A percentile compares a stretch with the other conserved stretches of the same genome.
These are phyloP conservation scores for Synanthedon andrenaeformis DNA, from an alignment of 2,888 invertebrate species.

Conservation along the genomic window DNA sequence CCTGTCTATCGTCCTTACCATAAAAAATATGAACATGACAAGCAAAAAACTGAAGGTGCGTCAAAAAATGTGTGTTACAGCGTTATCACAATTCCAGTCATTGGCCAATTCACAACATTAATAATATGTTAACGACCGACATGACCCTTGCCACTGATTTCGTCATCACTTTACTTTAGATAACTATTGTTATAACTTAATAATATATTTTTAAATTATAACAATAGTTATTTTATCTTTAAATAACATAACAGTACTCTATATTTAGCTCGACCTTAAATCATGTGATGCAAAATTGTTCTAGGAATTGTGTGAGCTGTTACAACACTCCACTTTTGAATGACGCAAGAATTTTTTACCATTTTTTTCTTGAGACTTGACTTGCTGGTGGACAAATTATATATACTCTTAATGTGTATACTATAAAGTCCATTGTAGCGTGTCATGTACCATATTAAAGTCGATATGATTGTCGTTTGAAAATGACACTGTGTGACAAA, in stretches of 20 bases:
- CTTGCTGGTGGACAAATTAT: too few species aligned
- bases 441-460: neutral
- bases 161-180: too few species aligned
- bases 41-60: too few species aligned
- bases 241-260: neutral
- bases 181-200: too few species aligned
- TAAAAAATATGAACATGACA: too few species aligned
- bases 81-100: too few species aligned
- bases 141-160: too few species aligned
- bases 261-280: neutral
- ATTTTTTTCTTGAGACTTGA: neutral
- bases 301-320: neutral
- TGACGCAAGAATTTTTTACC: neutral
- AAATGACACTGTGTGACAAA: slow-evolving; percentile 12
- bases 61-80: too few species aligned
- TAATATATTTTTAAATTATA: neutral
- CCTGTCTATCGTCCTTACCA: too few species aligned
- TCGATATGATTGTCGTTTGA: neutral
- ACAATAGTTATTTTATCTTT: neutral
- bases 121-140: too few species aligned
- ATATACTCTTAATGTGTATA: neutral
- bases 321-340: neutral
- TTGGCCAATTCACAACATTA: too few species aligned
- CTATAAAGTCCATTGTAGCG: neutral
- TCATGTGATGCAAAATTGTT: neutral